Evolutionary conservation across 2,113 vertebrate species (phyloP).

Genomic region (Gasterosteus aculeatus): DNA sequence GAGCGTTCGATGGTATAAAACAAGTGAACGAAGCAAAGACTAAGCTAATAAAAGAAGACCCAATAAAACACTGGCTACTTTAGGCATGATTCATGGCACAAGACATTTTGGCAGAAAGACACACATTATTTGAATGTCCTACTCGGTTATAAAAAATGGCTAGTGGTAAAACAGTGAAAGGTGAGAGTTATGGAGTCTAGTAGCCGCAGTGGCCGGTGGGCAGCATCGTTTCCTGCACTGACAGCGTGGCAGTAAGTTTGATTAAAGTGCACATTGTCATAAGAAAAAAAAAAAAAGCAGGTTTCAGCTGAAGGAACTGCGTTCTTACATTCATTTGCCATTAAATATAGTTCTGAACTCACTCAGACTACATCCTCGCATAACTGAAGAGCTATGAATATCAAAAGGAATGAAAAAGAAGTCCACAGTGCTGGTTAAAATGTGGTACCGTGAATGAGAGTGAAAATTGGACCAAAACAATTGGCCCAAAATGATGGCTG

Average conservation of each 20-base stretch:
- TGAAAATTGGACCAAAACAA: constrained; percentile 18
- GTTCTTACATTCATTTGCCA: constrained; percentile 10
- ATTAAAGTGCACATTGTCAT: constrained; percentile 27
- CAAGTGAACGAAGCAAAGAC: constrained; percentile 60
- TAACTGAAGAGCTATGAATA: neutral
- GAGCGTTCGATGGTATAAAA: constrained; percentile 55
- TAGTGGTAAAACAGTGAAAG: constrained; percentile 43
- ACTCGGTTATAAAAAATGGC: constrained; percentile 29
- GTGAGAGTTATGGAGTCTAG: constrained; percentile 28
- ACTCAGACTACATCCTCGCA: constrained; percentile 17
- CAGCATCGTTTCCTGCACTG: constrained; percentile 39
- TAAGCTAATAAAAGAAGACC: constrained; percentile 54
- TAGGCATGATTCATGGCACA: constrained; percentile 46
- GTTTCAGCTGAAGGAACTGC: constrained; percentile 10
- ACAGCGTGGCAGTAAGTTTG: constrained; percentile 37
- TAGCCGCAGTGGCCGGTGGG: constrained; percentile 27
- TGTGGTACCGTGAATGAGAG: constrained; percentile 6
- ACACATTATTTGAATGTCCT: constrained; percentile 31
- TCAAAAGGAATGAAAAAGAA: constrained; percentile 17
- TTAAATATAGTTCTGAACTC: constrained; percentile 33
- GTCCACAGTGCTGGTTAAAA: neutral
- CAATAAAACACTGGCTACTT: constrained; percentile 53
- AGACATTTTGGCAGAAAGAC: constrained; percentile 33
- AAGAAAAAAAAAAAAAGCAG: constrained; percentile 17
- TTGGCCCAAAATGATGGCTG: constrained; percentile 16